Base-by-base conservation (phyloP, 2,113 vertebrate species). In the Tragelaphus buxtoni region DNA sequence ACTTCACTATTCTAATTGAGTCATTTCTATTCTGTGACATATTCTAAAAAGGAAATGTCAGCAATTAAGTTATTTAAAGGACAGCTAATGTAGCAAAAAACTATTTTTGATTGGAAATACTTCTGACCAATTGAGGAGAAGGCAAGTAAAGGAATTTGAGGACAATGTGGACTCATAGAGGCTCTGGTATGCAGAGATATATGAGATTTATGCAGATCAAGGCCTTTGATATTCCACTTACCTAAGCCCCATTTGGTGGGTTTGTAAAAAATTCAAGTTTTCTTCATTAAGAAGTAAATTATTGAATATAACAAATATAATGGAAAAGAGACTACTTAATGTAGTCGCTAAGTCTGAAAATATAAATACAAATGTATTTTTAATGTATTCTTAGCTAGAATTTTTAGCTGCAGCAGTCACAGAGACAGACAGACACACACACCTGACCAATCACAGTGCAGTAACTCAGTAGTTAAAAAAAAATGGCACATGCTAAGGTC, bases 371-470 rank as follows among this genome's bases (percentile, higher is more conserved):
- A 96, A 94, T 98, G 96, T 97, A 95, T 93, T 97, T 93, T 82
- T 63, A 55, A 53, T 58, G 28, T 47, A 85, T 30, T 90, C 30
- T 87, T 86, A 87, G 47, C 61, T 97, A 97, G 86, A 98, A 96
- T 94, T 96, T 90, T 97, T 97, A 97, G 16, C 87, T 97, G 88
- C 60, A 96, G 74, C 72, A 17, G 58, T 35, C 32, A 55, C 49
- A 80, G 30, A 79, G 1, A 53, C 47, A 76, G 1, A 76, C 69
- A 74, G 22, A 74, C 11, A 74, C 4, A 77, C 26, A 49, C 45
- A 79, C 97, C 94, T 97, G 96, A 97, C 97, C 98, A 98, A 98
- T 98, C 98, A 88, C 96, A 97, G 97, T 96, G 92, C 97, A 97
- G 95, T 96, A 98, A 95, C 96, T 97, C 98, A 96, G 96, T 96